Percentiles rank a stretch among this genome's conserved stretches.
These are phyloP conservation scores for Pseudois nayaur DNA, from an alignment of 2,113 vertebrate species.

Conservation along the genomic window DNA sequence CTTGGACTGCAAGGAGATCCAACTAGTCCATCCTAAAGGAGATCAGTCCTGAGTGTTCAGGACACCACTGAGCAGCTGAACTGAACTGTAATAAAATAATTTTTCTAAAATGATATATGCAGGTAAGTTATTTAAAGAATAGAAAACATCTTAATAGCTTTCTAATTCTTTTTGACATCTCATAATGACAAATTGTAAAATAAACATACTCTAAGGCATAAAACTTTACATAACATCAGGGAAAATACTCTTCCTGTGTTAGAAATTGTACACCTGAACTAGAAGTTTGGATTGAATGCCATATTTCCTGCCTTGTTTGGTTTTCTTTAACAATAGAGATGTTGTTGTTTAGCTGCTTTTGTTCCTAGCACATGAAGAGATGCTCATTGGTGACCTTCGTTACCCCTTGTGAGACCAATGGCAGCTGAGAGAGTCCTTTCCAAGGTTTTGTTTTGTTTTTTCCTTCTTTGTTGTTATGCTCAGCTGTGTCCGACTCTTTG, in stretches of 20 bases:
- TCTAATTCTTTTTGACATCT: neutral
- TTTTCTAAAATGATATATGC: neutral
- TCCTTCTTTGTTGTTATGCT: neutral
- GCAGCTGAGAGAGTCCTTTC: neutral
- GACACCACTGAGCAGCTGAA: neutral
- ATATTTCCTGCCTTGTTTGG: neutral
- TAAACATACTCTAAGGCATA: neutral
- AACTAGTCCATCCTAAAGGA: neutral
- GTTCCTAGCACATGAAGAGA: neutral
- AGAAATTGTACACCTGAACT: neutral
- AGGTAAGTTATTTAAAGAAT: neutral
- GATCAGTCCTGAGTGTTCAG: neutral
- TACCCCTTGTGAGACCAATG: neutral
- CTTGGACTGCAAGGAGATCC: neutral
- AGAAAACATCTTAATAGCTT: neutral
- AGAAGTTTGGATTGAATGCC: neutral
- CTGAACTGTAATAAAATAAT: neutral
- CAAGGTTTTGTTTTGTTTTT: neutral
- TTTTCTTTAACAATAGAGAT: slow-evolving; percentile 35
- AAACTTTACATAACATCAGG: neutral
- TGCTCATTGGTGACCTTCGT: neutral
- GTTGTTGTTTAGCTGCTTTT: neutral
- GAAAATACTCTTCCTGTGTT: neutral
- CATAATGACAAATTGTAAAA: slow-evolving; percentile 15
- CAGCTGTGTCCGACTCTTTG: neutral